These are phyloP conservation scores for Spilarctia lutea DNA, from an alignment of 2,888 invertebrate genomes.

Conservation along the genomic window DNA sequence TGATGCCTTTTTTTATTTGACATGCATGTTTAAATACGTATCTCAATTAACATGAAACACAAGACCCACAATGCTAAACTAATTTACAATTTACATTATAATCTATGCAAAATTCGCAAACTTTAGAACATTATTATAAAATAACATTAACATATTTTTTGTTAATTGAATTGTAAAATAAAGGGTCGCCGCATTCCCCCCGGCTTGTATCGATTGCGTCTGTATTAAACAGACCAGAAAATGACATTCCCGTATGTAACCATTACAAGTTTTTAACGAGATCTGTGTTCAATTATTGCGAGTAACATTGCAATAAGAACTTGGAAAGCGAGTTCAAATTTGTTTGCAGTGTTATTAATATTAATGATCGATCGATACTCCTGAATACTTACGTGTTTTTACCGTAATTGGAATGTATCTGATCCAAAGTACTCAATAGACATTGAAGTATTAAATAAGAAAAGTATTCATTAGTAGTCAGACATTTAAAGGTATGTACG, in stretches of 20 bases:
- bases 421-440: background rate
- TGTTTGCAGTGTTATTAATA: conserved; percentile 10
- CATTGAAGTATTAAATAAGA: background rate
- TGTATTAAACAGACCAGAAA: conserved; percentile 14
- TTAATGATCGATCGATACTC: background rate
- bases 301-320: conserved; percentile 1
- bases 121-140: conserved; percentile 9
- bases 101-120: background rate
- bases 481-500: too few relatives aligned
- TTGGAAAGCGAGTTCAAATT: conserved; percentile 1
- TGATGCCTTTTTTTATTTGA: background rate
- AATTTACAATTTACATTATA: conserved; percentile 18
- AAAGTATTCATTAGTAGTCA: background rate
- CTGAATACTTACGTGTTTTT: background rate
- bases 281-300: conserved; percentile 7
- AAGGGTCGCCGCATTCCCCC: background rate
- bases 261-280: conserved; percentile 20
- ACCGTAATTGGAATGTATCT: background rate
- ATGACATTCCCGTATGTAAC: conserved; percentile 8
- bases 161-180: conserved; percentile 26
- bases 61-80: background rate
- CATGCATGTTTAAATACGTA: conserved; percentile 1
- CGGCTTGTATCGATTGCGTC: conserved; percentile 10
- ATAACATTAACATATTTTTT: conserved; percentile 27
- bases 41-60: background rate